Base-by-base conservation (phyloP, 2,888 invertebrate genomes). In the Priocnemis perturbator region DNA sequence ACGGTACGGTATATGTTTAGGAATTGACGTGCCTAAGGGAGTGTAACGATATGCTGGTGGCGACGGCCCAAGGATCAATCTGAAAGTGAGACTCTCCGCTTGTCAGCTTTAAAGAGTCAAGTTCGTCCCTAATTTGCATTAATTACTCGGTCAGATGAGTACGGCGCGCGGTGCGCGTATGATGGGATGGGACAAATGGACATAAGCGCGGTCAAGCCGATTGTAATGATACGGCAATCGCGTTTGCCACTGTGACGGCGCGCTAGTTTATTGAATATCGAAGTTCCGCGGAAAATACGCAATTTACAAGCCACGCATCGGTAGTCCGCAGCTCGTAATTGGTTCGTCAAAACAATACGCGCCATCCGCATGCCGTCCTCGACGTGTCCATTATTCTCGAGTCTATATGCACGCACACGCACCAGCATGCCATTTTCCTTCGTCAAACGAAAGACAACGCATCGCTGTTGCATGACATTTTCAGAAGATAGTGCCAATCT, bases 251-350 rank as follows among this genome's bases (percentile, higher is more conserved):
- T 59, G 47, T 45, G 17, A 23, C 26, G 9, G 21, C n/a, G n/a
- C 26, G 56, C 56, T 50, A 68, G 63, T 63, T 60, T 63, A 70
- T 57, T 60, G 63, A 63, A 63, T 60, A 60, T 68, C 56, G 60
- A 70, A 67, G 60, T 70, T 68, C 44, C 56, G 30, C 44, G 47
- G 59, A 63, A 53, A 70, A 60, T 67, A 55, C 67, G 59, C 50
- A 68, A 64, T 77, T 77, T 74, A 73, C 60, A 15, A 1, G 1
- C 50, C 23, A 50, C 63, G 57, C 55, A 63, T 73, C 64, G 62
- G 11, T 37, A 37, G 58, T 56, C 60, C 57, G 47, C 60, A 68
- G 17, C 64, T 48, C 21, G 50, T 68, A 66, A 68, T 65, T 66
- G 65, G 66, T 60, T 64, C 58, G 55, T 67, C 67, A 64, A 63